Evolutionary conservation across 2,888 invertebrate genomes (phyloP).

Genomic region (Onthophagus sagittarius): DNA sequence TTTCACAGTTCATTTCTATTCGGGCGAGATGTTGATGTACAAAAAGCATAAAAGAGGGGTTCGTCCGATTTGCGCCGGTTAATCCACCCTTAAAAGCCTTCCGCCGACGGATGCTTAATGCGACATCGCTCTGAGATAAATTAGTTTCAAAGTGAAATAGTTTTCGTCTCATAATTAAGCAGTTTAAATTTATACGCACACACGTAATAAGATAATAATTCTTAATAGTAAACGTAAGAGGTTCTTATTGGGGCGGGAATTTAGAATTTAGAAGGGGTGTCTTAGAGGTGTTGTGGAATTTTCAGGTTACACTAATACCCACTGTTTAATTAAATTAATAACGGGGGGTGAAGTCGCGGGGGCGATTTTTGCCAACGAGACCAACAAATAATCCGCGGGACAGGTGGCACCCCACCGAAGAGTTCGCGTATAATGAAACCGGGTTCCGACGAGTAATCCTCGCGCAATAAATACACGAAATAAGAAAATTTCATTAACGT

Average conservation of each 20-base stretch:
- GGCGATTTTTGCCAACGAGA: constrained; percentile 30
- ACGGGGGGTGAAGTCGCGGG: constrained; percentile 22
- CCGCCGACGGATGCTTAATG: background rate
- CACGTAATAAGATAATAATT: constrained; percentile 3
- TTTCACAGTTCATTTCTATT: constrained; percentile 13
- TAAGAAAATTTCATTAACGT: constrained; percentile 57
- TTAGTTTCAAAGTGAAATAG: background rate
- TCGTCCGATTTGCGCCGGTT: background rate
- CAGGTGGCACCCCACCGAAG: constrained; percentile 27
- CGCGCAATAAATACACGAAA: constrained; percentile 48
- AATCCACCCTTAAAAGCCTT: background rate
- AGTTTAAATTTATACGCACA: background rate
- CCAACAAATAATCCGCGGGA: constrained; percentile 36
- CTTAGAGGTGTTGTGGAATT: constrained; percentile 7
- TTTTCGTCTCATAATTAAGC: background rate
- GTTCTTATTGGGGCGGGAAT: background rate
- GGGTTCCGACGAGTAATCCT: constrained; percentile 8
- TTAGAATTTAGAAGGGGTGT: background rate
- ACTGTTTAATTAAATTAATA: constrained; percentile 33
- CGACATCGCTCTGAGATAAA: too few relatives aligned
- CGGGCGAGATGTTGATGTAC: constrained; percentile 1
- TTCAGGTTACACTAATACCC: constrained; percentile 26
- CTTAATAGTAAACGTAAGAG: background rate
- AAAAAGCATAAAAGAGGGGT: background rate
- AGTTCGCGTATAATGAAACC: constrained; percentile 37